phyloP scores from a whole-genome alignment of 2,113 vertebrate species.

The Pholis gunnellus region DNA sequence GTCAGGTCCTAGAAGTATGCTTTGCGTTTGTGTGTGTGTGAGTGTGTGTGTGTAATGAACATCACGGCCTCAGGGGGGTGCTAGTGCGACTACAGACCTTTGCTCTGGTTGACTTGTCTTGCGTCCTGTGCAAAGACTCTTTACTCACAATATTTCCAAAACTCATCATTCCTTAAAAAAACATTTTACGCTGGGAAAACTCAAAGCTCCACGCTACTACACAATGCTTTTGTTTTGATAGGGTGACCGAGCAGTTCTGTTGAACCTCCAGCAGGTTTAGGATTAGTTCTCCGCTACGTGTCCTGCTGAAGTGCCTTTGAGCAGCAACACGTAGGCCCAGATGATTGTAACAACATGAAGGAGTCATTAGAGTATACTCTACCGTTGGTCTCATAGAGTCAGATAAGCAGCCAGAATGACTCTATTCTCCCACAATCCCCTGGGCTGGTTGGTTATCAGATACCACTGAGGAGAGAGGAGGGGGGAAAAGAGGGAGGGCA shows the following conservation, averaged over 20 bases:
- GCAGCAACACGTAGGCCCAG: background rate
- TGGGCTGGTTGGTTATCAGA: conserved; percentile 59
- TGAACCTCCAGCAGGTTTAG: background rate
- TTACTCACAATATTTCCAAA: background rate
- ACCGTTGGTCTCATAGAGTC: conserved; percentile 13
- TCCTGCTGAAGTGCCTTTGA: background rate
- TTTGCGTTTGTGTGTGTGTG: background rate
- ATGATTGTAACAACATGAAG: background rate
- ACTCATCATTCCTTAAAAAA: background rate
- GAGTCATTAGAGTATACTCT: conserved; percentile 12
- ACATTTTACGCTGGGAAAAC: background rate
- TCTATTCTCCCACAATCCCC: conserved; percentile 53
- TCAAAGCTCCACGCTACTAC: background rate
- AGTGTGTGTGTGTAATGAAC: conserved; percentile 7
- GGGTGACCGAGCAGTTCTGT: background rate
- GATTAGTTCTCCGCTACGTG: background rate
- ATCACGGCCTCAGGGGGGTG: conserved; percentile 45
- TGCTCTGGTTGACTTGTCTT: background rate
- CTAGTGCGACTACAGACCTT: conserved; percentile 21
- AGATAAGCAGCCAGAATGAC: conserved; percentile 38
- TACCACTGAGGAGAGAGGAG: conserved; percentile 22
- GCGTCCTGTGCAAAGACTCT: background rate
- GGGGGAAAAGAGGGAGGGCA: background rate
- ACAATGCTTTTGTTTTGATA: conserved; percentile 13
- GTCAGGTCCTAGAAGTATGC: conserved; percentile 22